phyloP scores from a whole-genome alignment of 2,797 vertebrate genomes.

The Typhlichthys eigenmanni region DNA sequence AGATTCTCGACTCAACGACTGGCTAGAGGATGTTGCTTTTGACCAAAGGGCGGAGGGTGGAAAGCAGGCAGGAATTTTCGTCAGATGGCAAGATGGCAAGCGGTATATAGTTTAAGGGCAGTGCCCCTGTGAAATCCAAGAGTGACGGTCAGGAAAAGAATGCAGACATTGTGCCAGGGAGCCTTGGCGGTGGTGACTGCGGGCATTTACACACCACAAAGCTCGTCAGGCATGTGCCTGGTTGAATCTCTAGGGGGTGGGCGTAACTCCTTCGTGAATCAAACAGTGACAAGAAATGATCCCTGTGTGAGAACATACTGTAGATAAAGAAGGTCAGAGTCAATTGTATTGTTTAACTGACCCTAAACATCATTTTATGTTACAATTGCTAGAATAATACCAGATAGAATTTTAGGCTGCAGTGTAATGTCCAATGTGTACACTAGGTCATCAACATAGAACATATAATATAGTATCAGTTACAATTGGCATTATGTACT shows the following conservation, averaged over 20 bases:
- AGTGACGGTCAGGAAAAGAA: slow-evolving; percentile 71
- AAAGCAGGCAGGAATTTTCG: slow-evolving; percentile 66
- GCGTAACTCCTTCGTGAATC: slow-evolving; percentile 37
- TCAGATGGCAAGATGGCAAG: slow-evolving; percentile 57
- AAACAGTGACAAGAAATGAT: slow-evolving; percentile 7
- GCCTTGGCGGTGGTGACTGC: slow-evolving; percentile 52
- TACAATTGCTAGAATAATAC: no score
- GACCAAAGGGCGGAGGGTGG: slow-evolving; percentile 65
- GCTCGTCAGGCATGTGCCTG: slow-evolving; percentile 44
- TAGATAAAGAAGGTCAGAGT: neutral
- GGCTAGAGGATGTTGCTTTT: slow-evolving; percentile 50
- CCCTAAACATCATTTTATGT: no score
- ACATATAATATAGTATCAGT: no score
- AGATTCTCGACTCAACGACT: slow-evolving; percentile 45
- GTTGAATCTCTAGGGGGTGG: slow-evolving; percentile 46
- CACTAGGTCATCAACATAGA: no score
- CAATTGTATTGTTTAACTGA: no score
- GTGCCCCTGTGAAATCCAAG: slow-evolving; percentile 68
- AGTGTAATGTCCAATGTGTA: no score
- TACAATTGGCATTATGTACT: no score
- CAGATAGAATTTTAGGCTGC: no score
- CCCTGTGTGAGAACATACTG: neutral
- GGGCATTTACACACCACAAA: slow-evolving; percentile 57
- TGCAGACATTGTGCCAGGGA: slow-evolving; percentile 64
- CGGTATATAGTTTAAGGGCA: slow-evolving; percentile 64